Conservation (phyloP, 1,140 invertebrate species). For the Callitettix versicolor region DNA sequence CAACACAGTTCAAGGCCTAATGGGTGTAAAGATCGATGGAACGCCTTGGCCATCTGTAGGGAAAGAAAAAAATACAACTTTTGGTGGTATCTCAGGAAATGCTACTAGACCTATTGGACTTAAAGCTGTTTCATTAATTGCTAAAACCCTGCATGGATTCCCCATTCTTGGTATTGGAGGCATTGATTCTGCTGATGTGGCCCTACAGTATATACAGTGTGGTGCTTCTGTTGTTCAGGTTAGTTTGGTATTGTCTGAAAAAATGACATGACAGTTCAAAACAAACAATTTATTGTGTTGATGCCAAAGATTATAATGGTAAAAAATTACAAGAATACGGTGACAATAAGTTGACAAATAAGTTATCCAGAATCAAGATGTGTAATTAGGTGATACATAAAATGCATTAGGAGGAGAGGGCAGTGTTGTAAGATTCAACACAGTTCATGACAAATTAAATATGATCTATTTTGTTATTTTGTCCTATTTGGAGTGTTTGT, state of each 20-base stretch:
- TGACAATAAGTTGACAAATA: no score
- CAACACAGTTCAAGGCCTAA: slow-evolving; percentile 90
- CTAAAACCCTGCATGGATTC: slow-evolving; percentile 70
- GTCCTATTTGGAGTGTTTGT: no score
- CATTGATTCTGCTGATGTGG: slow-evolving; percentile 89
- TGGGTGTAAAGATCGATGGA: slow-evolving; percentile 71
- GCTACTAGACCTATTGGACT: slow-evolving; percentile 89
- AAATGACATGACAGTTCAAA: no score
- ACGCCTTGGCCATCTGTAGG: slow-evolving; percentile 88
- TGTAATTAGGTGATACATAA: no score
- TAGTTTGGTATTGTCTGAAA: slow-evolving; percentile 14
- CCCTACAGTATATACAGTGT: slow-evolving; percentile 84
- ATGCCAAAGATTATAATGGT: no score
- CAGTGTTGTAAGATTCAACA: no score
- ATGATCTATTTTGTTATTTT: no score
- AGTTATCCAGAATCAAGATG: no score
- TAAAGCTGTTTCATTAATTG: slow-evolving; percentile 78
- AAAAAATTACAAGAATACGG: no score
- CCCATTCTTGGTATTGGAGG: slow-evolving; percentile 92
- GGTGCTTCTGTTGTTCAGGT: slow-evolving; percentile 88
- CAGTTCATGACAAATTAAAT: no score
- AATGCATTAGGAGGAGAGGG: no score
- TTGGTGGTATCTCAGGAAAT: slow-evolving; percentile 93
- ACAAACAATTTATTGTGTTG: no score
- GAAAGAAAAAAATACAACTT: slow-evolving; percentile 71